Evolutionary conservation across 2,797 vertebrate genomes (phyloP).

Genomic region (Coilia nasus): DNA sequence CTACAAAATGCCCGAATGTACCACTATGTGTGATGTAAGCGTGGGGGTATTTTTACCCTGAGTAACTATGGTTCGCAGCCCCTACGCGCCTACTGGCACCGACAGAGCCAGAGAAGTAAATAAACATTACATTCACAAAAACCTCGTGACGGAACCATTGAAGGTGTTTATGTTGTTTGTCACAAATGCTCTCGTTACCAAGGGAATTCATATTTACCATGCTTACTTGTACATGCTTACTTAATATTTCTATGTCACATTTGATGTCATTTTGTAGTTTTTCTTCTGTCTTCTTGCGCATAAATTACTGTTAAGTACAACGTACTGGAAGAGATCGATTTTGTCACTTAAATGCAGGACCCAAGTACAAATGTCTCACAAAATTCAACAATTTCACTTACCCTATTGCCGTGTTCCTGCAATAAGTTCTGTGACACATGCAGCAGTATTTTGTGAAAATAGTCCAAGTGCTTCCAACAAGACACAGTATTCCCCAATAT

Average conservation of each 20-base stretch:
- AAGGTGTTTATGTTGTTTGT: neutral
- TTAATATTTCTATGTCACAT: too few relatives aligned
- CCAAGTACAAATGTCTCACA: neutral
- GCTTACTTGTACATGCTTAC: neutral
- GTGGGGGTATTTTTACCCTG: constrained; percentile 72
- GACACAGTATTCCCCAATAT: neutral
- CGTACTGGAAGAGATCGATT: neutral
- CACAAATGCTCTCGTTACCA: neutral
- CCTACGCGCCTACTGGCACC: constrained; percentile 1
- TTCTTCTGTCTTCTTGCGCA: too few relatives aligned
- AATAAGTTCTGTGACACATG: neutral
- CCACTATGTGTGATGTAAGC: constrained; percentile 66
- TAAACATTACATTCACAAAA: neutral
- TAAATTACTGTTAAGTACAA: neutral
- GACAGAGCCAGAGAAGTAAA: neutral
- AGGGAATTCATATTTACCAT: neutral
- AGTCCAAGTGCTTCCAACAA: neutral
- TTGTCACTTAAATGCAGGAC: neutral
- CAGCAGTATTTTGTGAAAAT: neutral
- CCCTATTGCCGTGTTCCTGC: neutral
- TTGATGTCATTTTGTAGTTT: too few relatives aligned
- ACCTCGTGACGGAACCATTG: neutral
- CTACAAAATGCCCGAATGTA: constrained; percentile 62
- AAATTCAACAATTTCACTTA: neutral
- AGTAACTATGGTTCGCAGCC: constrained; percentile 73